Conservation (phyloP, 2,888 invertebrate genomes). For the Biston stratarius region DNA sequence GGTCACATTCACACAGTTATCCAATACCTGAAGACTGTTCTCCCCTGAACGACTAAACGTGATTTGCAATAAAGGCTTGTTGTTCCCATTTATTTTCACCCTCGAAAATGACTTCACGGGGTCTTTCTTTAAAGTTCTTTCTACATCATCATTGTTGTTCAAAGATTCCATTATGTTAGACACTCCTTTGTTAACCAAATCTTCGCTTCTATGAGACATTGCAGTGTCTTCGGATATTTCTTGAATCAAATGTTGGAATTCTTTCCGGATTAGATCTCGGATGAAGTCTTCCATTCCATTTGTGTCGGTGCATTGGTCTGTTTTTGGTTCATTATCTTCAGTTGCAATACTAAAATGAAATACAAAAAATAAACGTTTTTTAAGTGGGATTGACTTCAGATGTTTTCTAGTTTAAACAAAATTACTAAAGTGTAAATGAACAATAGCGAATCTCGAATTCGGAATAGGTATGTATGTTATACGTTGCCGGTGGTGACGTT, state of each 20-base stretch:
- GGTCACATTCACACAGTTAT: conserved; percentile 78
- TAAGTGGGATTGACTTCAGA: too few species aligned
- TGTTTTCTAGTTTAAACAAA: too few species aligned
- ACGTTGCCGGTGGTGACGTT: too few species aligned
- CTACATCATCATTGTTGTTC: conserved; percentile 52
- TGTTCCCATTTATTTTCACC: conserved; percentile 79
- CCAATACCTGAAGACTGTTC: conserved; percentile 76
- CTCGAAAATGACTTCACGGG: conserved; percentile 69
- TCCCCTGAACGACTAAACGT: conserved; percentile 75
- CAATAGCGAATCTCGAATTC: too few species aligned
- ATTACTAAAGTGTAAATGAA: too few species aligned
- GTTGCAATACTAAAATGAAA: conserved; percentile 49
- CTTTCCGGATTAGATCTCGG: conserved; percentile 73
- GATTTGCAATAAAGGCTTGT: conserved; percentile 77
- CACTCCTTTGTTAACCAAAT: conserved; percentile 69
- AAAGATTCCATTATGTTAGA: conserved; percentile 71
- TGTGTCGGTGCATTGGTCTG: conserved; percentile 78
- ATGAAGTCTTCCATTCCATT: conserved; percentile 77
- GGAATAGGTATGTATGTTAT: too few species aligned
- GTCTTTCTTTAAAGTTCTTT: conserved; percentile 55
- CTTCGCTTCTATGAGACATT: conserved; percentile 57
- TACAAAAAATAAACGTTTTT: conserved; percentile 30
- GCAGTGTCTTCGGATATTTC: conserved; percentile 66
- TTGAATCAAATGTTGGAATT: conserved; percentile 70
- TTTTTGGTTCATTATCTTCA: conserved; percentile 56